A percentile compares a stretch with the other conserved stretches of the same genome.
Evolutionary conservation across 2,113 vertebrate genomes (phyloP).

Genomic region (Pseudonaja textilis): DNA sequence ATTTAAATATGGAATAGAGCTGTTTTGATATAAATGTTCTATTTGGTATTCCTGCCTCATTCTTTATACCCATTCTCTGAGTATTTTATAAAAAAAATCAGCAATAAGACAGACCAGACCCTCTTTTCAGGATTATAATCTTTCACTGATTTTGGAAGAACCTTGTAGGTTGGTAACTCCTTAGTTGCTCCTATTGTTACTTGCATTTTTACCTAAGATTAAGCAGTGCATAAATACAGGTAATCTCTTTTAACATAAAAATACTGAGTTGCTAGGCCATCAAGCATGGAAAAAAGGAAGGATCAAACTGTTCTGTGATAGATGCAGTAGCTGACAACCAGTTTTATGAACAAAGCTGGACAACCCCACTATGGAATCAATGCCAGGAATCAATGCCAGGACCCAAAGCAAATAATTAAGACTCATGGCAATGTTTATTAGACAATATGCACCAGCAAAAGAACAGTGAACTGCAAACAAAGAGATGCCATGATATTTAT

Average conservation of each 20-base stretch:
- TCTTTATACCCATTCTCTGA: neutral
- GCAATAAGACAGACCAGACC: neutral
- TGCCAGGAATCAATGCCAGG: no score
- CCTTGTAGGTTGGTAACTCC: neutral
- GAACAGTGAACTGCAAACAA: neutral
- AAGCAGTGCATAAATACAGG: neutral
- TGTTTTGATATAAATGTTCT: neutral
- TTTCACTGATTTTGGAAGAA: neutral
- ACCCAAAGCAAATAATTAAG: neutral
- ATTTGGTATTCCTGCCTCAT: neutral
- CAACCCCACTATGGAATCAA: neutral
- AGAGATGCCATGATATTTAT: neutral
- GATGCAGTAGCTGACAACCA: neutral
- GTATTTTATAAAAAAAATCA: neutral
- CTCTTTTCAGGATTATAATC: neutral
- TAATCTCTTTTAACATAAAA: neutral
- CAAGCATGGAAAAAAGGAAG: neutral
- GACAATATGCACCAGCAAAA: neutral
- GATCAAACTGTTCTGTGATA: neutral
- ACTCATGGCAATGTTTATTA: neutral
- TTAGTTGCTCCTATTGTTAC: neutral
- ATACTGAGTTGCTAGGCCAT: neutral
- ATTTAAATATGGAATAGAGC: neutral
- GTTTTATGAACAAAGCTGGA: neutral
- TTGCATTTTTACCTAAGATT: neutral